Percentiles rank a stretch among this genome's conserved stretches.
Conservation (phyloP, 2,888 invertebrate genomes). For the Enchytraeus crypticus region DNA sequence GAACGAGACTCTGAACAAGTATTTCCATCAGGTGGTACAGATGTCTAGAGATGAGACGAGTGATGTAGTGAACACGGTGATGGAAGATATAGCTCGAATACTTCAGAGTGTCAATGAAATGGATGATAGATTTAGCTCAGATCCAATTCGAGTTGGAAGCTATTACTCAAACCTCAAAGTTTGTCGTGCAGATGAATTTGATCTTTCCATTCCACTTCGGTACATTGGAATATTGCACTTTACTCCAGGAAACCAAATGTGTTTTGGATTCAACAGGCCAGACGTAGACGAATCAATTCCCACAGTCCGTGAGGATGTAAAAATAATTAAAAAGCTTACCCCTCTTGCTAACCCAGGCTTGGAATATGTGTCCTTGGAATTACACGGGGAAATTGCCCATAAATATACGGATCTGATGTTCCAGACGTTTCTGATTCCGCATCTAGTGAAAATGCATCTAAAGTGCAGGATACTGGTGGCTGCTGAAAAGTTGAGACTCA, state of each 20-base stretch:
- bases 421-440: neutral
- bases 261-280: conserved; percentile 4
- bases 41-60: neutral
- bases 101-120: neutral
- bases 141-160: conserved; percentile 5
- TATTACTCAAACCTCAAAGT: conserved; percentile 12
- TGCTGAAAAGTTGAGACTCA: neutral
- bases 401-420: neutral
- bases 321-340: neutral
- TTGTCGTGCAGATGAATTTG: conserved; percentile 11
- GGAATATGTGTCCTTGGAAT: neutral
- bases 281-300: neutral
- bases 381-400: neutral
- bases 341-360: neutral
- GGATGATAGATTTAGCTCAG: neutral
- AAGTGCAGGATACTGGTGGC: neutral
- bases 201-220: conserved; percentile 1
- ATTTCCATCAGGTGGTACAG: neutral
- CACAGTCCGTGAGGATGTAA: neutral
- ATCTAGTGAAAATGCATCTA: neutral
- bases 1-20: neutral
- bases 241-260: neutral
- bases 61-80: neutral
- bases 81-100: neutral
- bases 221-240: neutral